phyloP scores from a whole-genome alignment of 2,888 invertebrate species.

The Chouioia cunea region DNA sequence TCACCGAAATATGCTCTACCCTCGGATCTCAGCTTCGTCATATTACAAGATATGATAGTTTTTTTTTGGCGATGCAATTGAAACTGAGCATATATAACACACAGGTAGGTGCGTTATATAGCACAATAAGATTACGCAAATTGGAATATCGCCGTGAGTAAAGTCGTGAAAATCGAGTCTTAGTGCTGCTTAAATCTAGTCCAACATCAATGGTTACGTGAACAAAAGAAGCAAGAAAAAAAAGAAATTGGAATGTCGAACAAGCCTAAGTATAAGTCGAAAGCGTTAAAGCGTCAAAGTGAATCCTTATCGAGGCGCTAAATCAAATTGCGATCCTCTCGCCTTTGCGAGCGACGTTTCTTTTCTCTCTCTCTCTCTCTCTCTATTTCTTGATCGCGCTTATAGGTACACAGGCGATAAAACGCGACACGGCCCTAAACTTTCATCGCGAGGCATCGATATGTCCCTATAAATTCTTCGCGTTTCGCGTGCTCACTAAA shows the following conservation, averaged over 20 bases:
- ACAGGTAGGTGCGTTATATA: too few species aligned
- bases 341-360: constrained; percentile 5
- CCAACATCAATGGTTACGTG: not conserved
- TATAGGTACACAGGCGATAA: constrained; percentile 17
- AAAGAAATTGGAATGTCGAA: constrained; percentile 26
- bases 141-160: too few species aligned
- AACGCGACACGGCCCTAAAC: constrained; percentile 32
- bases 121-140: too few species aligned
- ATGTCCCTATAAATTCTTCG: too few species aligned
- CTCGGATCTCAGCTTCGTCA: too few species aligned
- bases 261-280: constrained; percentile 38
- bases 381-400: not conserved
- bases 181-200: constrained; percentile 13
- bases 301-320: constrained; percentile 40
- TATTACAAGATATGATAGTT: too few species aligned
- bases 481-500: too few species aligned
- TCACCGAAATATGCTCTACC: too few species aligned
- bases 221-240: not conserved
- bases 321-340: constrained; percentile 40
- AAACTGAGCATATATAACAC: too few species aligned
- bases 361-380: not conserved
- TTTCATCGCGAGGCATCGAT: constrained; percentile 7
- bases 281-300: constrained; percentile 40
- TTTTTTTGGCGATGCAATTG: too few species aligned
- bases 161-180: too few species aligned